These are phyloP conservation scores for Prionailurus bengalensis DNA, from an alignment of 2,113 vertebrate species.

Conservation along the genomic window DNA sequence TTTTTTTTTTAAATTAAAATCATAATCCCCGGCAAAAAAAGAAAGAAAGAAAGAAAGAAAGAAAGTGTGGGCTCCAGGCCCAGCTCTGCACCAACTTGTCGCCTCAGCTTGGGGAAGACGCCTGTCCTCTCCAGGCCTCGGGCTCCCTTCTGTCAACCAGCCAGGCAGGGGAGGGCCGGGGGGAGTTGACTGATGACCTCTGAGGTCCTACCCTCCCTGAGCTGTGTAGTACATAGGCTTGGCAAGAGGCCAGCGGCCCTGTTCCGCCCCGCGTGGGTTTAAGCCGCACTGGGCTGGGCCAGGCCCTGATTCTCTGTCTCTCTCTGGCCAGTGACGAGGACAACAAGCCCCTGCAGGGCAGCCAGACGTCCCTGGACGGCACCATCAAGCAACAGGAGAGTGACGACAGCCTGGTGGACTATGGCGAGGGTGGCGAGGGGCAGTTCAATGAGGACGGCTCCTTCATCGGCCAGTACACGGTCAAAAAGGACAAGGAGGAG, in stretches of 20 bases:
- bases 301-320: conserved; percentile 63
- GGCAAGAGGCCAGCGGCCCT: not conserved
- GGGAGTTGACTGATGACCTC: not conserved
- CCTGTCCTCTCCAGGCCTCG: not conserved
- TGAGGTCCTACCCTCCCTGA: not conserved
- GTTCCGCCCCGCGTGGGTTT: rapidly evolving
- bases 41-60: no score
- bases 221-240: rapidly evolving
- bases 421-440: conserved; percentile 97
- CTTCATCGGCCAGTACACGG: conserved; percentile 99
- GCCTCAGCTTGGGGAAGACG: not conserved
- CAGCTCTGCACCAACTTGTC: not conserved
- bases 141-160: not conserved
- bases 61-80: not conserved
- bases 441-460: conserved; percentile 99
- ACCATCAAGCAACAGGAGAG: conserved; percentile 97
- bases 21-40: no score
- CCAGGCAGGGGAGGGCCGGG: not conserved
- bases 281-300: rapidly evolving
- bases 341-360: conserved; percentile 98
- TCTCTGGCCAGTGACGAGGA: conserved; percentile 94
- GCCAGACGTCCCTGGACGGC: conserved; percentile 97
- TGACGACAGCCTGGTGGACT: conserved; percentile 98
- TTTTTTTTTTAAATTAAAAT: no score
- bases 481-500: conserved; percentile 99